Conservation (phyloP, 2,113 vertebrate genomes). For the Hemiscyllium ocellatum region DNA sequence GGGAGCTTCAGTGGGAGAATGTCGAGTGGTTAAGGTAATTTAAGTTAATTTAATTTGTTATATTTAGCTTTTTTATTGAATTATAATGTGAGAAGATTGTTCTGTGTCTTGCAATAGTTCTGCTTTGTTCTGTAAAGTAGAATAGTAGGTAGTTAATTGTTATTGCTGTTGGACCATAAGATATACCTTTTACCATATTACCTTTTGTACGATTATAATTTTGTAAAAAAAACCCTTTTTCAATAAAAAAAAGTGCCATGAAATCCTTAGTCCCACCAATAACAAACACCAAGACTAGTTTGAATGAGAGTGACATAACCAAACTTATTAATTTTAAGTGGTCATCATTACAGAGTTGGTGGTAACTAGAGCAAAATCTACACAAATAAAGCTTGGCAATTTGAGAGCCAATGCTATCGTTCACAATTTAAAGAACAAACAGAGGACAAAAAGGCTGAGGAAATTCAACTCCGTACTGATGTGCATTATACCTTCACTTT, state of each 20-base stretch:
- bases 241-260: neutral
- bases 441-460: neutral
- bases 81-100: too few relatives aligned
- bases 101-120: too few relatives aligned
- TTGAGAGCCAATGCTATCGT: neutral
- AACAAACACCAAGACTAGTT: neutral
- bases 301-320: neutral
- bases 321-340: neutral
- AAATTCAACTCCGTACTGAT: neutral
- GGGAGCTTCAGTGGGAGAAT: too few relatives aligned
- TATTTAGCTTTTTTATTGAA: too few relatives aligned
- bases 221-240: too few relatives aligned
- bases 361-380: neutral
- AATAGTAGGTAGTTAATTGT: too few relatives aligned
- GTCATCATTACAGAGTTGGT: neutral
- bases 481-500: neutral
- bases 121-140: too few relatives aligned
- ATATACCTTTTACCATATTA: too few relatives aligned
- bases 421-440: neutral
- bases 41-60: too few relatives aligned
- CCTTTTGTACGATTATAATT: too few relatives aligned
- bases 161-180: too few relatives aligned
- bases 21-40: too few relatives aligned
- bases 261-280: neutral
- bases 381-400: neutral